Base-by-base conservation (phyloP, 2,888 invertebrate genomes). In the Torymus texanus region DNA sequence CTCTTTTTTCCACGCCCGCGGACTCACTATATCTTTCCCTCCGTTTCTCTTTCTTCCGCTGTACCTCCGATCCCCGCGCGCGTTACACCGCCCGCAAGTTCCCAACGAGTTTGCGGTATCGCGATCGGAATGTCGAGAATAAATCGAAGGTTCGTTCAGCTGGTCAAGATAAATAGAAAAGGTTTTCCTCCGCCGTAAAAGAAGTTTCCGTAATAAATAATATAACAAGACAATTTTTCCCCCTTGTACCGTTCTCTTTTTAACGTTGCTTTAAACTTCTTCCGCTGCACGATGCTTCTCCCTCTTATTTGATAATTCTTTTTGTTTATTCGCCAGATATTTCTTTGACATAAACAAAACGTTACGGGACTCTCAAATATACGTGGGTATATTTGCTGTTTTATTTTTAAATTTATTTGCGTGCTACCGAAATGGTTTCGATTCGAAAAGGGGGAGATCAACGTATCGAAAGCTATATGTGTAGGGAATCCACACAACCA, bases 121-220 rank as follows among this genome's bases (percentile, higher is more conserved):
- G 55, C 74, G 78, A 81, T 78, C 66, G 66, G 74, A 75, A 72
- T 73, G 75, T 68, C 63, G 67, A 72, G 63, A 68, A 76, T 81
- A 81, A 81, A 81, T 81, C 67, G 75, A 81, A 76, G 75, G 41
- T 63, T 73, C 67, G 24, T 74, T 68, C 73, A 61, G 53, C 61
- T 51, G 73, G 16, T 63, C 56, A 73, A 78, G 72, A 68, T 68
- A 74, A 74, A 74, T 68, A 78, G 62, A 74, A 66, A 68, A 61
- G 62, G 18, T 62, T 55, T 72, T 12, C 67, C 55, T 55, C 10
- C 51, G 18, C 18, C 29, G 4, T 8, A 55, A 75, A 58, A 56
- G 70, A 63, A 70, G 8, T 65, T 70, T 50, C 18, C 41, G 58
- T 29, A 65, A 71, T 71, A 70, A 76, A 71, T 76, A 70, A 76